Conservation (phyloP, 2,113 vertebrate genomes). For the Mesocricetus auratus region DNA sequence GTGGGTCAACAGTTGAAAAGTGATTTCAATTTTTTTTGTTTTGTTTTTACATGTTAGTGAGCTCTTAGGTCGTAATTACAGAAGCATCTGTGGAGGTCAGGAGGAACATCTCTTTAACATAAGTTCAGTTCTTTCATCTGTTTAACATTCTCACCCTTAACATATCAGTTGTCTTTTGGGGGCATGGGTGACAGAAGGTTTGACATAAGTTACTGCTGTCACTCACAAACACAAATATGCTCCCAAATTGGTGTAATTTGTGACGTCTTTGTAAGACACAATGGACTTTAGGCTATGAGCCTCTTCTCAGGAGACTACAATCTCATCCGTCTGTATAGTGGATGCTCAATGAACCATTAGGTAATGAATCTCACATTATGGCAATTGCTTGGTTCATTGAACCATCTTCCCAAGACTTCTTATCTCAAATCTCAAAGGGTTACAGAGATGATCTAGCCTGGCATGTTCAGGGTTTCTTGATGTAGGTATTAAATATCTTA, state of each 20-base stretch:
- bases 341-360: neutral
- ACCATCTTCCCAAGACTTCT: neutral
- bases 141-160: neutral
- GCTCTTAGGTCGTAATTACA: neutral
- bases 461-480: neutral
- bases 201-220: neutral
- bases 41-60: neutral
- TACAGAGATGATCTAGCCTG: neutral
- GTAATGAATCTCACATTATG: neutral
- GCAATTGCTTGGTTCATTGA: neutral
- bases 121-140: neutral
- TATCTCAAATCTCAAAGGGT: neutral
- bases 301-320: neutral
- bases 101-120: neutral
- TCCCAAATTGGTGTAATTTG: neutral
- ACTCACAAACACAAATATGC: neutral
- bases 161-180: neutral
- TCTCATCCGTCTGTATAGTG: neutral
- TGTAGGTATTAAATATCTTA: neutral
- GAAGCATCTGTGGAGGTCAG: neutral
- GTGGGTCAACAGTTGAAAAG: neutral
- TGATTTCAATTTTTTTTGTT: neutral
- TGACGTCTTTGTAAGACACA: neutral
- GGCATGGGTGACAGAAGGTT: neutral
- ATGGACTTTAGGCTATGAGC: neutral